Evolutionary conservation across 1,140 invertebrate species (phyloP).

Genomic region (Babylonia areolata): DNA sequence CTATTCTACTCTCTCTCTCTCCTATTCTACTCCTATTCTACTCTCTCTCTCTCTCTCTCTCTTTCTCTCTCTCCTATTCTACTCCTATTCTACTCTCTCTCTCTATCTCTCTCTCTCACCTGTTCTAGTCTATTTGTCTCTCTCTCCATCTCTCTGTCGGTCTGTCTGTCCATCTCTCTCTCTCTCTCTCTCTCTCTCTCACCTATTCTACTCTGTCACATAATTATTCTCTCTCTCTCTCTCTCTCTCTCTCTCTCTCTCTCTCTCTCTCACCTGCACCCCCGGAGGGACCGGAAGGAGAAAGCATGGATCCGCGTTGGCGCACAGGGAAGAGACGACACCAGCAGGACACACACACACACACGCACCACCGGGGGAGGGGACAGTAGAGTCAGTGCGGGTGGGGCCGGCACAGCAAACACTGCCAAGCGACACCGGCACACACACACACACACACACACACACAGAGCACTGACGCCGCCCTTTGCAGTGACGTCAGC

Average conservation of each 20-base stretch:
- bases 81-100: no score
- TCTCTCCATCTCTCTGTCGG: no score
- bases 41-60: slow-evolving; percentile 4
- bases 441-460: not conserved
- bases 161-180: no score
- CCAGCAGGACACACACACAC: not conserved
- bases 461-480: no score
- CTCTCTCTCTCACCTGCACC: not conserved
- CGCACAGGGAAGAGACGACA: not conserved
- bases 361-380: not conserved
- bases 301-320: not conserved
- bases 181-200: no score
- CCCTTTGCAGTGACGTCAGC: not conserved
- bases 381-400: no score
- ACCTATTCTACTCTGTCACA: no score
- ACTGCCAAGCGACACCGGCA: not conserved
- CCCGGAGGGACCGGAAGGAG: not conserved
- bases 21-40: no score
- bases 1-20: no score
- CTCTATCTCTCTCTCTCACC: no score
- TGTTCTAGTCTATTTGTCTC: no score
- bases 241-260: not conserved
- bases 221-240: not conserved
- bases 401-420: no score
- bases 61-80: not conserved